These are phyloP conservation scores for Zaprionus ghesquierei DNA, from an alignment of 1,140 invertebrate species.

Conservation along the genomic window DNA sequence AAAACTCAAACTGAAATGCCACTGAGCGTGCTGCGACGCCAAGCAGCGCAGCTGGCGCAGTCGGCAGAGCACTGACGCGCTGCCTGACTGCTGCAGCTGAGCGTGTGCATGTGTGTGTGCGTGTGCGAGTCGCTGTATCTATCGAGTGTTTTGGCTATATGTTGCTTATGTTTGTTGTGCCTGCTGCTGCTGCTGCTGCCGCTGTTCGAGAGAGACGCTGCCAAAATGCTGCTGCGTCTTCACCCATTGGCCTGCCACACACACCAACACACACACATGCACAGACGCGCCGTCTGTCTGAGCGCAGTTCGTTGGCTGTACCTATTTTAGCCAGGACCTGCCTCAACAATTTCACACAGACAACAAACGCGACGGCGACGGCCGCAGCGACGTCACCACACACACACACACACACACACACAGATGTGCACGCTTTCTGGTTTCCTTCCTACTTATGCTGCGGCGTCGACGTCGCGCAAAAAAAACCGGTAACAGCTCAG, in stretches of 20 bases:
- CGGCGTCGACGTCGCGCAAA: conserved; percentile 42
- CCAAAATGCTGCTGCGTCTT: conserved; percentile 54
- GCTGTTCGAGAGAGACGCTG: conserved; percentile 43
- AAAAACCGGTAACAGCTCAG: conserved; percentile 54
- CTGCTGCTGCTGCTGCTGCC: conserved; percentile 51
- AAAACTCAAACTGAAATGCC: conserved; percentile 54
- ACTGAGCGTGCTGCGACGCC: conserved; percentile 18
- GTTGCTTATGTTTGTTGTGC: conserved; percentile 66
- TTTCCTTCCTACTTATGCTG: conserved; percentile 74
- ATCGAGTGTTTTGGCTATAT: conserved; percentile 78
- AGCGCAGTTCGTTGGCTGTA: conserved; percentile 82
- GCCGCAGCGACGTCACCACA: conserved; percentile 41
- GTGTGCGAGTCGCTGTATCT: conserved; percentile 55
- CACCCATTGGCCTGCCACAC: conserved; percentile 71
- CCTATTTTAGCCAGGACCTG: conserved; percentile 82
- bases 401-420: conserved; percentile 33
- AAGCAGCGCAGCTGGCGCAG: conserved; percentile 27
- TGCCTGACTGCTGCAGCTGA: conserved; percentile 3
- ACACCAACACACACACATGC: conserved; percentile 26
- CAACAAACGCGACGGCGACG: conserved; percentile 22
- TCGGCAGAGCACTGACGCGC: conserved; percentile 24
- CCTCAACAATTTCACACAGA: conserved; percentile 74
- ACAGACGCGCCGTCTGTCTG: conserved; percentile 43
- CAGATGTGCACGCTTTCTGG: conserved; percentile 52
- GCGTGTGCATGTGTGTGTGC: conserved; percentile 18